Base-by-base conservation (phyloP, 2,797 vertebrate species). In the Danio choprae region DNA sequence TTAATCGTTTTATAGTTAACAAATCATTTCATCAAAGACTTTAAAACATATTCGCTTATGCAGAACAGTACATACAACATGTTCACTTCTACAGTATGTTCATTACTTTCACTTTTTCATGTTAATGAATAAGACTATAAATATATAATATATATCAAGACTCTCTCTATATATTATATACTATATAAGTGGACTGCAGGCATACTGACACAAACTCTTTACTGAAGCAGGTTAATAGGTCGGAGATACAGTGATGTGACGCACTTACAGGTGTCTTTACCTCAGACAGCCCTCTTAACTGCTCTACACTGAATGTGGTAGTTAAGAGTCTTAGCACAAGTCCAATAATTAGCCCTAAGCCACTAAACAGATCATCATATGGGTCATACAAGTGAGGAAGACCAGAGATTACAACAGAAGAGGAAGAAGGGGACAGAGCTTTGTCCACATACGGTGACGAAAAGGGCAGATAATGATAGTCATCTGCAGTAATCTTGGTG, bases 261-360 rank as follows among this genome's bases (percentile, higher is more conserved):
- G 81, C 81, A 82, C 62, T 75, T 36, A 16, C 29, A 58, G 15
- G 65, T 22, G n/a, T 75, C 41, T 67, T 82, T 48, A 69, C 55
- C 78, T 76, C 44, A 63, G 64, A 15, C 76, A 70, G 56, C 79
- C 43, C 82, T 29, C 56, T 79, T 74, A 85, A 67, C 41, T 56
- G 63, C 46, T 78, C 74, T 44, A 29, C 67, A 20, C 51, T 56
- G 74, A 48, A 89, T 84, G 83, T 29, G 64, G 73, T 20, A 13
- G 8, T 48, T 92, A 91, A 91, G 90, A 91, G 84, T 72, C 87
- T 91, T 88, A 90, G 69, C 63, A 64, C 88, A 63, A 59, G 65
- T 74, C 73, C 50, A 64, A 55, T 77, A 83, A 86, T 84, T 59
- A 84, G 77, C 48, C 51, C 63, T 84, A 80, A 87, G 80, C 87